Evolutionary conservation across 1,140 invertebrate species (phyloP), one percentile per base, ranked within the genome.

Genomic region (Pseudomyrmex flavicornis): DNA sequence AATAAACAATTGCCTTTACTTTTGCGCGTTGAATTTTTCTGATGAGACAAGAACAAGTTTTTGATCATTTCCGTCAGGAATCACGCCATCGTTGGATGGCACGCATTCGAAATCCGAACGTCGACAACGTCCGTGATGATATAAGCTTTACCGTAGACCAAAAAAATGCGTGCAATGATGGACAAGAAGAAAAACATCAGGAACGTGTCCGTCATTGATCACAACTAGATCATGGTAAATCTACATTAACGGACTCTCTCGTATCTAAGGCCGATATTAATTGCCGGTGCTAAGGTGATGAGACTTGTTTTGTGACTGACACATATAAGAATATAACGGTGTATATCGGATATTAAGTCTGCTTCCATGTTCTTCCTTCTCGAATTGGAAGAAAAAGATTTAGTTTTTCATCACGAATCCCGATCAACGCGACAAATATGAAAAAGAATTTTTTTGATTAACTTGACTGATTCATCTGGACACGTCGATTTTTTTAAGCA

Each of bases 321-420:
- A 99, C 99, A 17, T 96, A 99, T 86, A 99, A 99, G 94, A 99
- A 99, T 96, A 99, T n/a, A 99, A 95, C 99, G 99, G 93, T 99
- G 99, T 99, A 99, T 94, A 99, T 99, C 95, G 99, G 99, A 99
- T 93, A 99, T 99, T 95, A 99, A 99, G 95, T 99, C 99, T 69
- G 99, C 99, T 93, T 99, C 99, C 91, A 98, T 99, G 97, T 99
- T 96, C 97, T 99, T 99, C 93, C 97, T 99, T 99, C 93, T 99
- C 93, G 98, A 99, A 94, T 96, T 99, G 62, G 96, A 97, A 73
- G 97, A 98, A 84, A 98, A 98, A 93, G 99, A 99, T 95, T 95
- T 98, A 92, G 96, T 97, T 12, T 98, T 99, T 95, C 17, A 99
- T 99, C 91, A 98, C 96, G 85, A 97, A 97, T 90, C 95, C 96